These are phyloP conservation scores for Halisarca cf. caerulea DNA, from an alignment of 37 sponge, comb jelly and placozoan genomes.

Conservation along the genomic window DNA sequence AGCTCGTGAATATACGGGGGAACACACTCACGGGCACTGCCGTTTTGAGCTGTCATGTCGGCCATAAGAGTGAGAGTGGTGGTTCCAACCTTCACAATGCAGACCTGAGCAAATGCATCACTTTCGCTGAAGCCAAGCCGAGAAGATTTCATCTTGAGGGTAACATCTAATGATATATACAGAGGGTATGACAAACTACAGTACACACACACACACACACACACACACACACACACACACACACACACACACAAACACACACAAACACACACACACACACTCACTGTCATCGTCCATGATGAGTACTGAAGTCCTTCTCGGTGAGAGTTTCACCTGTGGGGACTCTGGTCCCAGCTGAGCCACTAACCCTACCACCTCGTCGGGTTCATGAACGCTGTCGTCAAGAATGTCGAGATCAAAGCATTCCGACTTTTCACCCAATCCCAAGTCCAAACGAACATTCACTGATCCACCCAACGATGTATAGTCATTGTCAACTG, in stretches of 20 bases:
- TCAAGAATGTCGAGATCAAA: not conserved
- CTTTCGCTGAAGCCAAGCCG: not conserved
- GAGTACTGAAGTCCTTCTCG: not conserved
- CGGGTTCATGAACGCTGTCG: not conserved
- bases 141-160: not conserved
- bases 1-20: not conserved
- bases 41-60: not conserved
- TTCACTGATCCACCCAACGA: not conserved
- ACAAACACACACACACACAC: no score
- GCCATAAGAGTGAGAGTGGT: not conserved
- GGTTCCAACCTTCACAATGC: not conserved
- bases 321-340: not conserved
- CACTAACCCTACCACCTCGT: not conserved
- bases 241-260: no score
- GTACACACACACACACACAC: no score
- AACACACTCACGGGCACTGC: conserved; percentile 22
- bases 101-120: not conserved
- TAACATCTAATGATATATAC: no score
- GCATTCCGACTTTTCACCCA: not conserved
- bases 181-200: no score
- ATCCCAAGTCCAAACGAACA: not conserved
- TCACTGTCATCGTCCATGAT: conserved; percentile 40
- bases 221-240: no score
- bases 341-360: not conserved
- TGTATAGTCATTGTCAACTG: conserved; percentile 25